Base-by-base conservation (phyloP, 2,888 invertebrate genomes). In the Pyrochroa serraticornis region DNA sequence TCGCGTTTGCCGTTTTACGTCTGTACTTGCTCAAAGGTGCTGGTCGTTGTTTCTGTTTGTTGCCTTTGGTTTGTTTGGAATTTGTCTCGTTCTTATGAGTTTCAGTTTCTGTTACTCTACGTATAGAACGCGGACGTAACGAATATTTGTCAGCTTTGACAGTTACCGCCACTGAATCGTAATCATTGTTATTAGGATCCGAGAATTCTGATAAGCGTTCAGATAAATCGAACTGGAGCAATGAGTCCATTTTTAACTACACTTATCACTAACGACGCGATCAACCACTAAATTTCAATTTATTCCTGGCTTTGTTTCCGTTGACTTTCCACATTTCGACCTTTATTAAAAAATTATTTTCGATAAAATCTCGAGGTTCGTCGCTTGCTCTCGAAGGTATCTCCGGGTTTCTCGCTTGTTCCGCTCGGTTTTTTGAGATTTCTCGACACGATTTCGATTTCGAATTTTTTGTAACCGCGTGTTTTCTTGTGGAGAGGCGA, bases 11-110 rank as follows among this genome's bases (percentile, higher is more conserved):
- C 0, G 93, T 93, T 82, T 92, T 92, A 69, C 95, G 84, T 22
- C 94, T 82, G 80, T 95, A 95, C 79, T 94, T 95, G 82, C 93
- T 93, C 67, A 95, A 83, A 8, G 90, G 89, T 52, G 89, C 87
- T 22, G 89, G 84, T 74, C 87, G 83, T 67, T 87, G 83, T 72
- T 88, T 87, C 61, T 84, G 79, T 65, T 80, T 80, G 53, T 69
- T 65, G n/a, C 63, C 56, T 53, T 67, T 68, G 10, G 60, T 57
- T 1, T 58, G 61, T 58, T 70, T 72, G 9, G 52, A 47, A 12
- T 56, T 60, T 9, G 36, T 30, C 10, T 50, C 36, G 22, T 33
- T 13, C n/a, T 56, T 51, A 7, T 39, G 47, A 66, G 76, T 67
- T 75, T 75, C 64, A 74, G 74, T 43, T 48, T 82, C 81, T 22